Conservation (phyloP, 2,888 invertebrate genomes). For the Pristionchus mayeri region DNA sequence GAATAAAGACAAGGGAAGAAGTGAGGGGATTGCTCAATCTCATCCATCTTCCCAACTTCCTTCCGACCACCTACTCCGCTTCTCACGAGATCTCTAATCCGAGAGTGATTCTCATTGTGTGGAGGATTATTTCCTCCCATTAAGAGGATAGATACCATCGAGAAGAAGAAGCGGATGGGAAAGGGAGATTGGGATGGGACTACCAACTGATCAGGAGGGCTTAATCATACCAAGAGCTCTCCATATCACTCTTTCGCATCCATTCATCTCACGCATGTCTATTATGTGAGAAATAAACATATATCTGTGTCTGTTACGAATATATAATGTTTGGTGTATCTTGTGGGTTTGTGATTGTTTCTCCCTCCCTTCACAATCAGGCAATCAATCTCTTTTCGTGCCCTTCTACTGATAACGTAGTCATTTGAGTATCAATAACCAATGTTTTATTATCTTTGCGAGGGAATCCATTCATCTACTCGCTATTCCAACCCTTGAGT, state of each 20-base stretch:
- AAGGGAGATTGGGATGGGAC: too few relatives aligned
- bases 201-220: too few relatives aligned
- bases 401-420: not conserved
- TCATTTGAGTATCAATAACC: constrained; percentile 4
- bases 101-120: not conserved
- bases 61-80: not conserved
- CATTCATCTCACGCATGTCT: too few relatives aligned
- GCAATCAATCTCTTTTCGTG: constrained; percentile 19
- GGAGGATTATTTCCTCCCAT: not conserved
- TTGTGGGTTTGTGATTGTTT: not conserved
- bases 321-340: not conserved
- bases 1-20: constrained; percentile 25
- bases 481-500: not conserved
- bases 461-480: not conserved
- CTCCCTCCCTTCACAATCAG: not conserved
- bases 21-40: not conserved
- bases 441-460: constrained; percentile 16
- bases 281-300: too few relatives aligned
- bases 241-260: too few relatives aligned
- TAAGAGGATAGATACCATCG: not conserved
- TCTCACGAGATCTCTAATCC: constrained; percentile 3
- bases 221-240: too few relatives aligned
- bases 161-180: not conserved
- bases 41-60: not conserved
- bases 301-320: too few relatives aligned